Percentiles rank a stretch among this genome's conserved stretches.
Evolutionary conservation across 1,140 invertebrate species (phyloP).

Genomic region (Mya arenaria): DNA sequence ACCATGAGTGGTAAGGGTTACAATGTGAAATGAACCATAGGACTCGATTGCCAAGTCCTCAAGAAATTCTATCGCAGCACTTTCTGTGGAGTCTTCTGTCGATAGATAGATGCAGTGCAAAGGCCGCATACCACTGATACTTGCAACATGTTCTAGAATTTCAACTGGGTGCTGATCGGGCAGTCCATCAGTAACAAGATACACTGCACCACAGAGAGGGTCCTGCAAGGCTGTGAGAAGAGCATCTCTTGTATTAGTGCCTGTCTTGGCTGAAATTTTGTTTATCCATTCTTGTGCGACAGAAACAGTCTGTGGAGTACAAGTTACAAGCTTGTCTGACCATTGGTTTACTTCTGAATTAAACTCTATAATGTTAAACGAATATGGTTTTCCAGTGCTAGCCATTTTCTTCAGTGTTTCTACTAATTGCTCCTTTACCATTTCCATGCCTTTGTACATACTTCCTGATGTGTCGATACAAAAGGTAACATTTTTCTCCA

Average conservation of each 20-base stretch:
- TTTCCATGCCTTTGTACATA: conserved; percentile 78
- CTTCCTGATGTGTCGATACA: conserved; percentile 80
- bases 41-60: conserved; percentile 79
- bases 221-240: conserved; percentile 78
- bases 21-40: conserved; percentile 79
- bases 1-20: conserved; percentile 74
- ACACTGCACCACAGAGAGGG: conserved; percentile 76
- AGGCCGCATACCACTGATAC: conserved; percentile 65
- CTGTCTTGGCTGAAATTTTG: conserved; percentile 77
- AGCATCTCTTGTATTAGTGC: conserved; percentile 80
- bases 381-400: conserved; percentile 58
- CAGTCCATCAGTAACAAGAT: conserved; percentile 80
- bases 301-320: conserved; percentile 78
- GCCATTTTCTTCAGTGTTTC: conserved; percentile 76
- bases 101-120: conserved; percentile 79
- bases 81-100: conserved; percentile 71
- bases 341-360: conserved; percentile 80
- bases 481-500: conserved; percentile 79
- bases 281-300: conserved; percentile 79
- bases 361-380: conserved; percentile 80
- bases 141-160: conserved; percentile 76
- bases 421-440: conserved; percentile 79
- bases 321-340: conserved; percentile 80
- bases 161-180: conserved; percentile 79
- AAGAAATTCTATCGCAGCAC: conserved; percentile 76